Percentiles rank a stretch among this genome's conserved stretches.
phyloP scores from a whole-genome alignment of 2,113 vertebrate species.

The Myotis davidii region DNA sequence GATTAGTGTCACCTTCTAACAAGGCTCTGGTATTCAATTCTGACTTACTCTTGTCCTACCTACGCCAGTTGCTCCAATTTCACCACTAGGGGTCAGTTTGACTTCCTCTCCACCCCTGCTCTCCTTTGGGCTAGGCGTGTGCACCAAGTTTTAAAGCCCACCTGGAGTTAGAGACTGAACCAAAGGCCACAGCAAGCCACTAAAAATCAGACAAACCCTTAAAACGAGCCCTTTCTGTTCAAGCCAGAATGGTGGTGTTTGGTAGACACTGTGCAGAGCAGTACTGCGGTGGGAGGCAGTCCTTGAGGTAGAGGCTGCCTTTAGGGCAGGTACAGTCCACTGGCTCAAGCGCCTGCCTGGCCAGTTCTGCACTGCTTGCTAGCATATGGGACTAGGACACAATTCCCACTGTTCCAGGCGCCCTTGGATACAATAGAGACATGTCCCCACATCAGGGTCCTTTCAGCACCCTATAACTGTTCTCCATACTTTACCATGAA shows the following conservation, averaged over 20 bases:
- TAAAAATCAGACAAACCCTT: background rate
- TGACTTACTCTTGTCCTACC: background rate
- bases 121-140: background rate
- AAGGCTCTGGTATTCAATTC: background rate
- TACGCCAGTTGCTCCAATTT: background rate
- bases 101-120: background rate
- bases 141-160: background rate
- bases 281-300: background rate
- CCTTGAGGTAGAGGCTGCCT: background rate
- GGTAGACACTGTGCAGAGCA: background rate
- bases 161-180: constrained; percentile 22
- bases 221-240: background rate
- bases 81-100: background rate
- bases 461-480: background rate
- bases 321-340: background rate
- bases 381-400: background rate
- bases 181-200: background rate
- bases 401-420: background rate
- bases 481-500: background rate
- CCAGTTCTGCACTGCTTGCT: background rate
- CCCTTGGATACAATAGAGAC: background rate
- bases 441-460: background rate
- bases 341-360: background rate
- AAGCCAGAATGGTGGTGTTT: background rate
- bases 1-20: constrained; percentile 36